Base-by-base conservation (phyloP, 1,140 invertebrate species). In the Zaprionus kolodkinae region DNA sequence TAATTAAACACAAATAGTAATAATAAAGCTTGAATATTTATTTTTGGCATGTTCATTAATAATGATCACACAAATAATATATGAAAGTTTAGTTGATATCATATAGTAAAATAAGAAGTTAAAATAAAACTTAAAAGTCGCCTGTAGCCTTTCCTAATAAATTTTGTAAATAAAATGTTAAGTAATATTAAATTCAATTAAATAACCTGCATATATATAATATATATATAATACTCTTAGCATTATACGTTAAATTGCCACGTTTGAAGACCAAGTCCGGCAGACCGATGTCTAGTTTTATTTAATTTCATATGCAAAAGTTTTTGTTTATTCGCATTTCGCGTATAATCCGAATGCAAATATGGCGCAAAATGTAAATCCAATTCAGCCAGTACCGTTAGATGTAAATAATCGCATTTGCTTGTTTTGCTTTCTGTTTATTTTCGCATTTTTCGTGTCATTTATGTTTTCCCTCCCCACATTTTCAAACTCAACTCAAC, bases 401-500 rank as follows among this genome's bases (percentile, higher is more conserved):
- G 30, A 54, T 38, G 62, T 36, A 45, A 33, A 27, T 64, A 64
- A 56, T 55, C 63, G 50, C 52, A 65, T 65, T 43, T 43, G 38
- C n/a, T 67, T 35, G 40, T 43, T 48, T 38, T 21, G 21, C 2
- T 21, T 21, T 21, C 21, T 33, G 12, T 45, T 36, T 36, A 36
- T 56, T 15, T 48, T n/a, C 6, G 1, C 17, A 38, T 45, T 35
- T 71, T 25, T 59, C 35, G 10, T 52, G 10, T 60, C 45, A 43
- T 66, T 59, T 27, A 30, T 52, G 33, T 21, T 33, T 43, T 25
- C 13, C 2, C 11, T 45, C 27, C n/a, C 5, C 45, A 2, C 1
- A 3, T 5, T 17, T 30, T 2, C 6, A 64, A 71, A 71, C 43
- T 52, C 65, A 71, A 71, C 43, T 52, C 65, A 73, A 69, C 57